Base-by-base conservation (phyloP, 2,113 vertebrate genomes). In the Myrmecophaga tridactyla region DNA sequence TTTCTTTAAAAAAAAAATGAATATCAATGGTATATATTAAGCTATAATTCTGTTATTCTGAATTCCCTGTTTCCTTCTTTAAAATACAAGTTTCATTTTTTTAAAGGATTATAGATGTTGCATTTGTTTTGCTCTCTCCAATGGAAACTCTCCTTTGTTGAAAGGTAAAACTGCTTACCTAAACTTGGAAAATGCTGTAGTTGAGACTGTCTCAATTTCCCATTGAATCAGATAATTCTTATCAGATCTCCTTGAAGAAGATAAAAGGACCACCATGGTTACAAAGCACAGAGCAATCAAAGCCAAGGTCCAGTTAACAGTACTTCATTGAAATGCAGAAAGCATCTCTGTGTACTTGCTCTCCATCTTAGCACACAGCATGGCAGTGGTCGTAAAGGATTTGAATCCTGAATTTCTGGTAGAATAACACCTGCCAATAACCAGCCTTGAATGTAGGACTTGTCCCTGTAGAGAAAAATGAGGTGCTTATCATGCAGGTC, bases 321-420 rank as follows among this genome's bases (percentile, higher is more conserved):
- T 63, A 58, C 46, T 41, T 92, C 97, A 65, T n/a, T 92, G 96
- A 97, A 73, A 98, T 97, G 86, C 96, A 94, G 89, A 89, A 93
- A 97, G 14, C 34, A 83, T 88, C 83, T 95, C 41, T 75, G 9
- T 1, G 29, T 17, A 20, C 7, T 12, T 63, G 69, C 46, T 63
- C 88, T 67, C 72, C 77, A 5, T 96, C 96, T 90, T 69, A 84
- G 84, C 53, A 89, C 80, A 89, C 60, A n/a, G 75, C 20, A 0
- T 39, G 70, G 94, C 70, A 92, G 78, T 95, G 94, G 39, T 95
- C 36, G 29, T 80, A 56, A 97, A 96, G 95, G 90, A 95, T 97
- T 94, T 97, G 92, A 97, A 98, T 97, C 86, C 85, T 96, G 92
- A 94, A 97, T 97, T 98, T 92, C 93, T 86, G 39, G 94, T 96